Base-by-base conservation (phyloP, 37 sponge, comb jelly and placozoan species). In the Theonella swinhoei region DNA sequence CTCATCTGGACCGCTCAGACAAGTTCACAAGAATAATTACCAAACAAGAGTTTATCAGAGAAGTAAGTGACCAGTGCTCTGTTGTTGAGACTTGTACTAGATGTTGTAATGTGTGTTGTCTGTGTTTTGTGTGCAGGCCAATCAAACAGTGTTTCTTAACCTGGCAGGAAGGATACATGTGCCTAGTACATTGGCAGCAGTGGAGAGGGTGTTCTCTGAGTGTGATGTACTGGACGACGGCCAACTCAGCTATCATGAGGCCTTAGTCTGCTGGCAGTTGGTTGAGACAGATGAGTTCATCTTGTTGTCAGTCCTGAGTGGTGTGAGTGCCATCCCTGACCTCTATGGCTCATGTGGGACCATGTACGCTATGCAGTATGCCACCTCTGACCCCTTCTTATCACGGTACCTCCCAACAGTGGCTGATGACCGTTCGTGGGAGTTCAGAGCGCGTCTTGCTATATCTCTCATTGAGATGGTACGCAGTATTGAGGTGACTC, bases 271-370 rank as follows among this genome's bases (percentile, higher is more conserved):
- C 76, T 80, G 81, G 72, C 38, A 74, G 19, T 41, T 92, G 29
- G 31, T 87, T 8, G 84, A 77, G 3, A 74, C 75, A 20, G 77
- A 87, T 47, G 92, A 92, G 43, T 86, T 77, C 29, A n/a, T 84
- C 17, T 58, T 87, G 30, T 82, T 59, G 34, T 61, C 73, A 5
- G 42, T 86, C 14, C 85, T 92, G 42, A 47, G 72, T 2, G 80
- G 69, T 8, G 80, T 43, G 32, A 47, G 38, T 60, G 77, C 75
- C 26, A 60, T 87, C 20, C 81, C 87, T 28, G 58, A 79, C 28
- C 23, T 87, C 0, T 87, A 80, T 61, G 92, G 92, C 3, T 64
- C 68, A 2, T 92, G 92, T 83, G 92, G 92, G 3, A 83, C 65
- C 71, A 38, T 87, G 42, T 83, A 88, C 59, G 92, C 80, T 33